Base-by-base conservation (phyloP, 2,797 vertebrate genomes). In the Brachyalestes nurse region DNA sequence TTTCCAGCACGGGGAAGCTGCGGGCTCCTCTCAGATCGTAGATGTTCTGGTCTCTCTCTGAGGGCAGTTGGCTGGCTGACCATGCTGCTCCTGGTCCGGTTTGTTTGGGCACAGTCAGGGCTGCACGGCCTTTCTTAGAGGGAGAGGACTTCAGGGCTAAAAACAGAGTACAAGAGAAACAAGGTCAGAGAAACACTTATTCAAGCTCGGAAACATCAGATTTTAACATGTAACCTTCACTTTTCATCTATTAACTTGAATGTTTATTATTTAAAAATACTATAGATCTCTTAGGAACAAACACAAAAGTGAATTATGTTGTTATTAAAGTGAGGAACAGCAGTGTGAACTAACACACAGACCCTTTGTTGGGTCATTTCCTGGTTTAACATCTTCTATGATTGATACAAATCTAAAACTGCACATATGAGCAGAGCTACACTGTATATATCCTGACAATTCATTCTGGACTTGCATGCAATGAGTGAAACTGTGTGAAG, bases 81-180 rank as follows among this genome's bases (percentile, higher is more conserved):
- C 95, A 96, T 0, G 95, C 93, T 0, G 95, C 92, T 0, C 92
- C 96, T 0, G 95, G 95, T 7, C 94, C 96, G 0, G 86, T 80
- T 0, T 91, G 92, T 82, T 95, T 97, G 84, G 95, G 91, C 0
- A 94, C 91, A 28, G 95, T 88, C 80, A 97, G 91, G 77, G 93
- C 91, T 49, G 92, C 91, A 0, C 97, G 93, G n/a, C 97, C 96
- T 88, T 95, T 97, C 91, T 98, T 99, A 0, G 97, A 99, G 0
- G 98, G 98, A 40, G 98, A 99, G 0, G 96, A 97, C 83, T 97
- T 96, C 79, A 99, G 84, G 7, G 96, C 97, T 98, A 90, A 25
- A 64, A 34, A 58, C 49, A 72, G n/a, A n/a, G n/a, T 6, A 1
- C 13, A 13, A 85, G 14, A 19, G 12, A 0, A 53, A 0, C 57